Evolutionary conservation across 2,113 vertebrate species (phyloP).

Genomic region (Melanocharis versteri): DNA sequence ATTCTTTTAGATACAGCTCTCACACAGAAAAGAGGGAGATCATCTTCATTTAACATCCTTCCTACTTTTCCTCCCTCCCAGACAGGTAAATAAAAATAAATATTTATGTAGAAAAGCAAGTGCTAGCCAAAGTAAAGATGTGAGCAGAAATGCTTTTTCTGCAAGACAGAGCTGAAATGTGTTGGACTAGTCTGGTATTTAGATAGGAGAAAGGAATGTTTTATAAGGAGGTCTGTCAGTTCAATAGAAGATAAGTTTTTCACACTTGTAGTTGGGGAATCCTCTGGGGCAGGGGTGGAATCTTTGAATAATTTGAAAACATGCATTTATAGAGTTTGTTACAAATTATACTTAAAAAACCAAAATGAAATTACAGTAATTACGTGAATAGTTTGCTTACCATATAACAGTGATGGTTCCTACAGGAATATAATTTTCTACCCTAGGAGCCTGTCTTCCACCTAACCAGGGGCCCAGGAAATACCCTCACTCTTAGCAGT

Average conservation of each 20-base stretch:
- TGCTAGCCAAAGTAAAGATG: not conserved
- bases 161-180: not conserved
- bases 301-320: not conserved
- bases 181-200: not conserved
- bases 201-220: not conserved
- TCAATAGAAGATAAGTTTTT: not conserved
- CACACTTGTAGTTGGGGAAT: not conserved
- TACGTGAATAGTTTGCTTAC: not conserved
- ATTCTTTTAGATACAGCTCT: slow-evolving; percentile 31
- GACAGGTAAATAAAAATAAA: slow-evolving; percentile 53
- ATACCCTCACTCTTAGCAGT: not conserved
- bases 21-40: slow-evolving; percentile 47
- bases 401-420: not conserved
- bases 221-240: not conserved
- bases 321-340: not conserved
- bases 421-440: not conserved
- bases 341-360: not conserved
- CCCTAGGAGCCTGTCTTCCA: not conserved
- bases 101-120: not conserved
- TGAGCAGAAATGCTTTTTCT: not conserved
- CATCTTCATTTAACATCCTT: slow-evolving; percentile 62
- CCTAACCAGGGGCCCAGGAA: not conserved
- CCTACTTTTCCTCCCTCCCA: slow-evolving; percentile 62
- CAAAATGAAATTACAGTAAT: not conserved
- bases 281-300: not conserved